Conservation (phyloP, 2,888 invertebrate species). For the Hirtodrosophila duncani region DNA sequence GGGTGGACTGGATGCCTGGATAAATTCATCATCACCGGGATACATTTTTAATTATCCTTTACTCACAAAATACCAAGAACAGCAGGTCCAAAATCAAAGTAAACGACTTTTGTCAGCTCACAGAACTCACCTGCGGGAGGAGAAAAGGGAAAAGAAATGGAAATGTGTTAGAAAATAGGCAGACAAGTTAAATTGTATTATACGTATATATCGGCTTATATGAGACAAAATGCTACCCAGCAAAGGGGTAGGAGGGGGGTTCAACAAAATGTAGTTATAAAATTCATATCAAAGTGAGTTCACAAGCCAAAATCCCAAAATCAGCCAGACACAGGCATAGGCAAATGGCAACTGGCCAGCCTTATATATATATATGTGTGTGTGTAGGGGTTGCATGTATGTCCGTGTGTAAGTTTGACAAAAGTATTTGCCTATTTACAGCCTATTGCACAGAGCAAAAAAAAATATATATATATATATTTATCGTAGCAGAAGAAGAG, state of each 20-base stretch:
- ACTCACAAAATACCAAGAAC: too few species aligned
- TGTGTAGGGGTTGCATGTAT: conserved; percentile 3
- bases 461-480: too few species aligned
- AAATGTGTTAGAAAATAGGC: conserved; percentile 44
- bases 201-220: conserved; percentile 49
- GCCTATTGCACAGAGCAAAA: conserved; percentile 61
- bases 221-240: not conserved
- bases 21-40: not conserved
- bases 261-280: conserved; percentile 54
- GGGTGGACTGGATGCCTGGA: too few species aligned
- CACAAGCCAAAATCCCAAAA: conserved; percentile 57
- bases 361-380: not conserved
- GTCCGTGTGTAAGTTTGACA: conserved; percentile 25
- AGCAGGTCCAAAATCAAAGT: not conserved
- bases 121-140: conserved; percentile 45
- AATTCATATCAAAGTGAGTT: conserved; percentile 53
- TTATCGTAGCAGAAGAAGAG: not conserved
- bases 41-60: conserved; percentile 13
- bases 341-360: too few species aligned
- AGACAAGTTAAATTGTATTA: conserved; percentile 60
- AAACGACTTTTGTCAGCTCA: not conserved
- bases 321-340: conserved; percentile 43
- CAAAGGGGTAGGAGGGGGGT: not conserved
- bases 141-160: conserved; percentile 26
- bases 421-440: conserved; percentile 71